Base-by-base conservation (phyloP, 2,888 invertebrate genomes). In the Panopea generosa region DNA sequence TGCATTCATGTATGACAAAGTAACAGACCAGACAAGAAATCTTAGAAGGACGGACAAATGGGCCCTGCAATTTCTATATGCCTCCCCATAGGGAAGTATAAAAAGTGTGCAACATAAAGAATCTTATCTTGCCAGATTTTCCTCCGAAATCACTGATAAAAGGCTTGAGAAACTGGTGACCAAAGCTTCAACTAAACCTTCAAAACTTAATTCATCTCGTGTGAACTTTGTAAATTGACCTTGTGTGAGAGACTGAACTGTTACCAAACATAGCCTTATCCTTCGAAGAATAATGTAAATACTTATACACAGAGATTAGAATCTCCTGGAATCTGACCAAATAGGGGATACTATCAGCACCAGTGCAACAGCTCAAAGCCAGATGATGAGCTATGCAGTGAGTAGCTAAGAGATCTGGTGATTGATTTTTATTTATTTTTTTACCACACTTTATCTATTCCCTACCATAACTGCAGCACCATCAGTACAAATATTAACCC, bases 381-480 rank as follows among this genome's bases (percentile, higher is more conserved):
- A 78, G 55, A 18, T 77, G 45, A 47, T 83, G 70, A 0, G 77
- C 77, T 40, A 77, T 81, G 56, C 81, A 83, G 26, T 83, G 81
- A 11, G 78, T 70, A 2, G 77, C 49, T 14, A 82, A 52, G 3
- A 77, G 16, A 50, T 67, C 71, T 24, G 71, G 61, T 11, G 40
- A 40, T 40, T 40, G 40, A 40, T 40, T 16, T 16, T 40, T 40
- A 16, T 11, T 7, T 40, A 11, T 7, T 40, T 40, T 40, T 11
- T 11, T 7, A 7, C 7, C 40, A 40, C 40, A 40, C 7, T 7
- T 40, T 57, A n/a, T 68, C 45, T 75, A 16, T 53, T 55, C 9
- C 77, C 70, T 49, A 67, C 65, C 78, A 76, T 73, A 14, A 81
- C 72, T 43, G 72, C 67, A 7, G 74, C 74, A 26, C 76, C 75